Evolutionary conservation across 1,140 invertebrate genomes (phyloP).

Genomic region (Carposina sasakii): DNA sequence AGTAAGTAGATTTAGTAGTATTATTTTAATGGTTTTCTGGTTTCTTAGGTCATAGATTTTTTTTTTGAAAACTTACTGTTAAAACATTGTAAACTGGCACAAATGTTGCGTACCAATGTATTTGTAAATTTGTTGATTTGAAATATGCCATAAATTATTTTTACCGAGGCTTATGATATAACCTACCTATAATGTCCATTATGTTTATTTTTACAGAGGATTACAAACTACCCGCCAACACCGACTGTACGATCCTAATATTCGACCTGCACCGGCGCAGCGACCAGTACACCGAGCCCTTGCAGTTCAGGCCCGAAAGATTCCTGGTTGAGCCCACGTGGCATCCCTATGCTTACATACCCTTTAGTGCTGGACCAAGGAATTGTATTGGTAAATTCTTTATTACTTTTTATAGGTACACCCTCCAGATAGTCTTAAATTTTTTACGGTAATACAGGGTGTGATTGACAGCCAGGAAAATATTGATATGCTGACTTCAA

Average conservation of each 20-base stretch:
- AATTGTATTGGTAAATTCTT: slow-evolving; percentile 1
- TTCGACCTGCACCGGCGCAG: slow-evolving; percentile 79
- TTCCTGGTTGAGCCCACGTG: slow-evolving; percentile 77
- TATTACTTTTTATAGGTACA: no score
- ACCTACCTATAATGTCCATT: not conserved
- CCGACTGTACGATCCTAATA: slow-evolving; percentile 68
- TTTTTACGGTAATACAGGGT: no score
- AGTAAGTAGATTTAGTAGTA: slow-evolving; percentile 52
- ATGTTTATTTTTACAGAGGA: not conserved
- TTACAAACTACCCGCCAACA: slow-evolving; percentile 64
- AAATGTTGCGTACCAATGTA: not conserved
- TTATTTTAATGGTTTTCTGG: not conserved
- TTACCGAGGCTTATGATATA: not conserved
- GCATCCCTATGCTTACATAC: slow-evolving; percentile 80
- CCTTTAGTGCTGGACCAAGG: slow-evolving; percentile 63
- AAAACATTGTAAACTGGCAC: not conserved
- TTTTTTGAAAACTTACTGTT: slow-evolving; percentile 4
- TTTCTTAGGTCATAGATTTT: slow-evolving; percentile 1
- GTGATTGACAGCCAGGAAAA: no score
- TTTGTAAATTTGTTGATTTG: not conserved
- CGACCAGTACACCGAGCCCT: slow-evolving; percentile 79
- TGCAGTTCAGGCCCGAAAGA: slow-evolving; percentile 83
- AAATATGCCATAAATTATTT: not conserved
- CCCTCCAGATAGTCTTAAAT: no score
- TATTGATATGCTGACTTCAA: no score